Evolutionary conservation across 2,113 vertebrate species (phyloP).

Genomic region (Spheniscus mendiculus): DNA sequence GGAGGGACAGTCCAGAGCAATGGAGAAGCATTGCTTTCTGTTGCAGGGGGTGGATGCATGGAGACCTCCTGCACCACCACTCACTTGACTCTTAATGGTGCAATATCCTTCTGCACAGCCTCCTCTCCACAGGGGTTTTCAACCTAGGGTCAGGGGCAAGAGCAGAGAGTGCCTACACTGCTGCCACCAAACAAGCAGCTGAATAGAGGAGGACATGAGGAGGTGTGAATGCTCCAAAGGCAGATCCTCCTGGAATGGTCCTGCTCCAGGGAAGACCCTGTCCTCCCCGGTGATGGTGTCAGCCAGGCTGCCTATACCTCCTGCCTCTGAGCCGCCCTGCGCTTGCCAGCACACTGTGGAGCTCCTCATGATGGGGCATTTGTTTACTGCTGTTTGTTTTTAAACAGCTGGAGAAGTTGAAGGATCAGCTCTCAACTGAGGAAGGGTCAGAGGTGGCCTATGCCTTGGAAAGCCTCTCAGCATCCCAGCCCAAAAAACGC

Average conservation of each 20-base stretch:
- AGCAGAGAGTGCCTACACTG: neutral
- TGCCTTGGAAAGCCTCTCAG: constrained; percentile 20
- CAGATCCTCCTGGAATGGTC: neutral
- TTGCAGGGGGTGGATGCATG: neutral
- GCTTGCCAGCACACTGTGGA: neutral
- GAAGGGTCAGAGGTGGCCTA: constrained; percentile 45
- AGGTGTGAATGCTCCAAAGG: neutral
- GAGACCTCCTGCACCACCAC: neutral
- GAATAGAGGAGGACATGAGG: neutral
- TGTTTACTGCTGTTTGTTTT: constrained; percentile 32
- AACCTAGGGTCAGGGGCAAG: neutral
- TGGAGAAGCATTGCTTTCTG: neutral
- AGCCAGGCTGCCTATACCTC: neutral
- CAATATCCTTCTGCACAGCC: neutral
- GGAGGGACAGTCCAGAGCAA: neutral
- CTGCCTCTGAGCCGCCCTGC: neutral
- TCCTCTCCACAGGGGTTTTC: neutral
- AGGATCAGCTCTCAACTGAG: constrained; percentile 41
- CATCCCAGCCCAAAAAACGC: constrained; percentile 57
- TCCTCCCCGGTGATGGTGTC: neutral
- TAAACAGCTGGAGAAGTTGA: constrained; percentile 66
- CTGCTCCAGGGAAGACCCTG: neutral
- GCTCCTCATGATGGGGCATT: neutral
- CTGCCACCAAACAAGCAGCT: neutral
- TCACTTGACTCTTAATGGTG: neutral